Conservation (phyloP, 2,797 vertebrate genomes). For the Ambastaia sidthimunki region DNA sequence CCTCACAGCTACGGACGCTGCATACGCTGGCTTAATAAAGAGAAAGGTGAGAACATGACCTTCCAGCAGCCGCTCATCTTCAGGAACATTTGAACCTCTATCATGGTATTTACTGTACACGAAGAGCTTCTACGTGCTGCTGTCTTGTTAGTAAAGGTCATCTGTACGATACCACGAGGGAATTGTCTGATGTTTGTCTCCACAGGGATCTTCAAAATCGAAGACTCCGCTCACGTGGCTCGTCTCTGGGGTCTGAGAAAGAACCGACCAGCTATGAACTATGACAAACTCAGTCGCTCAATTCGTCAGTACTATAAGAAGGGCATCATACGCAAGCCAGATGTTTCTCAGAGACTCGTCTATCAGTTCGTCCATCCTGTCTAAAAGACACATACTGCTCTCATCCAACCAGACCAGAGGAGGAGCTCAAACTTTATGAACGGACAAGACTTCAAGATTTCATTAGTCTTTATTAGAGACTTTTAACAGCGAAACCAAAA, state of each 20-base stretch:
- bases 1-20: constrained; percentile 95
- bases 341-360: constrained; percentile 96
- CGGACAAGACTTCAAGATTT: constrained; percentile 52
- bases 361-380: constrained; percentile 98
- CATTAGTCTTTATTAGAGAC: constrained; percentile 45
- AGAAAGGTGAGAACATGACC: constrained; percentile 85
- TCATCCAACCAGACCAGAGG: background rate
- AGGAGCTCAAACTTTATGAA: constrained; percentile 62
- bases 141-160: background rate
- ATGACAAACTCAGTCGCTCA: constrained; percentile 98
- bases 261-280: constrained; percentile 99
- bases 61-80: too few relatives aligned
- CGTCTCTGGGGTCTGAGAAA: constrained; percentile 96
- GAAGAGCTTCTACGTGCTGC: background rate
- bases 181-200: background rate
- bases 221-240: constrained; percentile 97
- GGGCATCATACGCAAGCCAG: constrained; percentile 96
- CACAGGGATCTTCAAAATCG: constrained; percentile 96
- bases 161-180: too few relatives aligned
- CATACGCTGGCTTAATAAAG: constrained; percentile 99
- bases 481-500: constrained; percentile 3
- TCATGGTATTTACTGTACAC: too few relatives aligned
- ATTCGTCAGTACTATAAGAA: constrained; percentile 99
- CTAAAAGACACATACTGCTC: constrained; percentile 71
- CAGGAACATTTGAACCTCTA: background rate